Conservation (phyloP, 2,888 invertebrate genomes). For the Plebejus anna region DNA sequence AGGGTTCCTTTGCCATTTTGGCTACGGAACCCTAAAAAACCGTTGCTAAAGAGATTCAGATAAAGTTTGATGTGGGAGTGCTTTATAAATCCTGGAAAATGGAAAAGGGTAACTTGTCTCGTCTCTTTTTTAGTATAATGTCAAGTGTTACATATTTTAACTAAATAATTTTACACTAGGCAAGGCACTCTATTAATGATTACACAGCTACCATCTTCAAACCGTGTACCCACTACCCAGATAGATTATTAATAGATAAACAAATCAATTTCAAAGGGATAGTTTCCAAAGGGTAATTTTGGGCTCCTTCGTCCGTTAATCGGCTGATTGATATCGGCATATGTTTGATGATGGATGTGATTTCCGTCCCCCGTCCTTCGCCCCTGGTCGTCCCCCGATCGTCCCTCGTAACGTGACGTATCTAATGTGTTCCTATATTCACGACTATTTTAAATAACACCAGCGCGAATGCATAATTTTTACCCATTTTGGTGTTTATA, state of each 20-base stretch:
- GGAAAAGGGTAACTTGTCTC: too few relatives aligned
- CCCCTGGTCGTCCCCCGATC: neutral
- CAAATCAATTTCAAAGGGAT: constrained; percentile 36
- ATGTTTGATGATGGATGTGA: constrained; percentile 54
- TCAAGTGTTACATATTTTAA: too few relatives aligned
- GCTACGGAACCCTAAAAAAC: too few relatives aligned
- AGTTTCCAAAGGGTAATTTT: constrained; percentile 37
- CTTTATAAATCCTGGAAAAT: too few relatives aligned
- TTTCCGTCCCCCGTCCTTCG: constrained; percentile 52
- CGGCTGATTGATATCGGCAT: constrained; percentile 63
- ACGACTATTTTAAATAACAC: neutral
- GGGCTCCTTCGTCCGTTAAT: constrained; percentile 46
- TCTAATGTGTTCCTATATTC: constrained; percentile 48
- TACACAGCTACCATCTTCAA: neutral
- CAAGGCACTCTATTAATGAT: neutral
- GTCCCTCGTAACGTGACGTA: constrained; percentile 35
- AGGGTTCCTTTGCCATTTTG: too few relatives aligned
- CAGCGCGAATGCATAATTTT: constrained; percentile 7
- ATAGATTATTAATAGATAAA: neutral
- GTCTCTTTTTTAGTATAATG: too few relatives aligned
- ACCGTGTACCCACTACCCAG: neutral
- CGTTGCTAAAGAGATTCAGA: too few relatives aligned
- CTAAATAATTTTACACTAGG: too few relatives aligned
- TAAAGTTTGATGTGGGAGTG: too few relatives aligned
- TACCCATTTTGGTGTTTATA: neutral